A percentile compares a stretch with the other conserved stretches of the same genome.
phyloP scores from a whole-genome alignment of 1,140 invertebrate species.

The Melipona quadrifasciata region DNA sequence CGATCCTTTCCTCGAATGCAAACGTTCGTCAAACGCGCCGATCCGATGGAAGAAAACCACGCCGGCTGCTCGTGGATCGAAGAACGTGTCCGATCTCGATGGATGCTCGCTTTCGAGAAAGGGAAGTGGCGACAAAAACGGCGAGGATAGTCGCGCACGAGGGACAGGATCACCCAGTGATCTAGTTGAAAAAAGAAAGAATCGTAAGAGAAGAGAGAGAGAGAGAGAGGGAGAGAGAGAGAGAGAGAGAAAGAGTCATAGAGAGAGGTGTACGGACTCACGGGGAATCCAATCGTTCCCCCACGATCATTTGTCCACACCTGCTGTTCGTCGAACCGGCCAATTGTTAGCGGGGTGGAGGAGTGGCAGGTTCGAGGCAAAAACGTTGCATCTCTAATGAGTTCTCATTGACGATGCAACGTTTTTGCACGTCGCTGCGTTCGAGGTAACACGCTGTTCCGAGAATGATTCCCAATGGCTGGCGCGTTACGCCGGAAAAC shows the following conservation, averaged over 20 bases:
- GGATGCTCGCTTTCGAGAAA: constrained; percentile 17
- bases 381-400: constrained; percentile 60
- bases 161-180: constrained; percentile 55
- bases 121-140: constrained; percentile 31
- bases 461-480: constrained; percentile 29
- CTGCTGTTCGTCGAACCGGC: constrained; percentile 56
- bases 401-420: constrained; percentile 63
- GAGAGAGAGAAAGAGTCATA: neutral
- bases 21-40: constrained; percentile 33
- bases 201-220: neutral
- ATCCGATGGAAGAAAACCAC: constrained; percentile 36
- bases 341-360: constrained; percentile 43
- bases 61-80: constrained; percentile 35
- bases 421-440: constrained; percentile 57
- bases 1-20: constrained; percentile 42
- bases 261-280: neutral
- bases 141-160: constrained; percentile 5
- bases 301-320: constrained; percentile 57
- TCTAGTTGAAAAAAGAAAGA: constrained; percentile 20
- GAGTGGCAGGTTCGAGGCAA: constrained; percentile 15
- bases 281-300: constrained; percentile 52
- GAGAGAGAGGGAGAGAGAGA: neutral
- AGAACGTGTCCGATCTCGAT: constrained; percentile 40
- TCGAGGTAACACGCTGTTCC: constrained; percentile 59
- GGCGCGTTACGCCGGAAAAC: neutral